Evolutionary conservation across 2,797 vertebrate species (phyloP).

Genomic region (Gymnocypris eckloni): DNA sequence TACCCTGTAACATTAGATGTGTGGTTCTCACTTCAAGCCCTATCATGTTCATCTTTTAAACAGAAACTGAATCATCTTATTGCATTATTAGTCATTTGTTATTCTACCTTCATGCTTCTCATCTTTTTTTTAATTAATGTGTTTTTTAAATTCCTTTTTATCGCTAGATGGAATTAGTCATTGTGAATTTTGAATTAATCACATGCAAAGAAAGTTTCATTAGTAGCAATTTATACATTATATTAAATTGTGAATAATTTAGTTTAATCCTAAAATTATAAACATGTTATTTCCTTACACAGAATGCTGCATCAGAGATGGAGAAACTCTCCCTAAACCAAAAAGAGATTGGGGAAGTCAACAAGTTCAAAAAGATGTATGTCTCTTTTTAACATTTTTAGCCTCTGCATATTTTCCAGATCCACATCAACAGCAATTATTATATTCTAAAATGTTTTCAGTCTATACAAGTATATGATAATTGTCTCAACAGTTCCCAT

Average conservation of each 20-base stretch:
- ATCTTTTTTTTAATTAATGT: slow-evolving; percentile 26
- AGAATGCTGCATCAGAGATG: slow-evolving; percentile 60
- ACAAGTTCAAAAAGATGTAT: slow-evolving; percentile 80
- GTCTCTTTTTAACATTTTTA: slow-evolving; percentile 22
- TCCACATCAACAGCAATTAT: not conserved
- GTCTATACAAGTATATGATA: not conserved
- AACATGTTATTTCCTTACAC: not conserved
- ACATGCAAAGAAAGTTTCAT: not conserved
- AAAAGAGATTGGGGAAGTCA: slow-evolving; percentile 54
- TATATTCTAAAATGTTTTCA: not conserved
- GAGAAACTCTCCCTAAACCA: slow-evolving; percentile 68
- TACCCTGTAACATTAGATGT: slow-evolving; percentile 35
- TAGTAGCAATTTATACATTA: not conserved
- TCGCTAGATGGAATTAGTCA: not conserved
- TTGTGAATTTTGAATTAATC: not conserved
- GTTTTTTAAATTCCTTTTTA: not conserved
- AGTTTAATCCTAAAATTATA: not conserved
- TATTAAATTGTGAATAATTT: not conserved
- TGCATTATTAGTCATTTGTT: slow-evolving; percentile 31
- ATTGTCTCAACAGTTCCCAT: slow-evolving; percentile 67
- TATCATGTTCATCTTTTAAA: slow-evolving; percentile 10
- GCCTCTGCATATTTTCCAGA: not conserved
- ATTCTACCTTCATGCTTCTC: slow-evolving; percentile 22
- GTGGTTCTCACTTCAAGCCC: not conserved
- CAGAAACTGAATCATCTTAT: slow-evolving; percentile 16